Percentiles rank a stretch among this genome's conserved stretches.
Evolutionary conservation across 2,888 invertebrate genomes (phyloP).

Genomic region (Lymantria monacha): DNA sequence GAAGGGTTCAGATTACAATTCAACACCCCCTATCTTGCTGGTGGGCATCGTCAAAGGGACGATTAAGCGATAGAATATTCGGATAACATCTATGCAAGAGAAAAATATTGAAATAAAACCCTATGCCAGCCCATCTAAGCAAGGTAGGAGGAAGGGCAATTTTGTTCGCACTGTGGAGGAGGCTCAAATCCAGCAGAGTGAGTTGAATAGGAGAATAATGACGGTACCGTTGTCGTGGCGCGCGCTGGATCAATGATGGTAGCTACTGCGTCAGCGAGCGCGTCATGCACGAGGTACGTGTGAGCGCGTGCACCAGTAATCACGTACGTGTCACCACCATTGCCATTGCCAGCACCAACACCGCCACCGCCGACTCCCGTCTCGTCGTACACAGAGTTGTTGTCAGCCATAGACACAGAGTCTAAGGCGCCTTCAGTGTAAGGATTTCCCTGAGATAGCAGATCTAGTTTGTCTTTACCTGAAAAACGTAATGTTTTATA

Average conservation of each 20-base stretch:
- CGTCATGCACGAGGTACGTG: slow-evolving; percentile 62
- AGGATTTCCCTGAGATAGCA: slow-evolving; percentile 36
- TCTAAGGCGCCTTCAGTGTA: slow-evolving; percentile 45
- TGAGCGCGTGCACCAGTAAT: slow-evolving; percentile 62
- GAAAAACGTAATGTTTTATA: slow-evolving; percentile 2
- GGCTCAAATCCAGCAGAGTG: too few species aligned
- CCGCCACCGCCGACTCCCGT: slow-evolving; percentile 3
- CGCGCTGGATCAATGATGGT: slow-evolving; percentile 48
- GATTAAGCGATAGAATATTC: too few species aligned
- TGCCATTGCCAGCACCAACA: too few species aligned
- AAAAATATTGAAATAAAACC: too few species aligned
- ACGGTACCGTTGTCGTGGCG: neutral
- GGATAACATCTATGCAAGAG: too few species aligned
- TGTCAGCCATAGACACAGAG: slow-evolving; percentile 43
- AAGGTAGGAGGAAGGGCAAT: too few species aligned
- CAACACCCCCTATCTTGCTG: too few species aligned
- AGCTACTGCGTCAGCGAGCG: slow-evolving; percentile 47
- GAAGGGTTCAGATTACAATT: too few species aligned
- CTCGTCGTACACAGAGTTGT: slow-evolving; percentile 35
- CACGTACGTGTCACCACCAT: slow-evolving; percentile 62
- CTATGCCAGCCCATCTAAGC: too few species aligned
- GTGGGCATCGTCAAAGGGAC: too few species aligned
- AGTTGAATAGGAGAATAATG: too few species aligned
- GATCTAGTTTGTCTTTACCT: slow-evolving; percentile 61
- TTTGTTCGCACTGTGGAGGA: too few species aligned